Percentiles rank a stretch among this genome's conserved stretches.
These are phyloP conservation scores for Drosophila pallidifrons DNA, from an alignment of 1,140 invertebrate species.

Conservation along the genomic window DNA sequence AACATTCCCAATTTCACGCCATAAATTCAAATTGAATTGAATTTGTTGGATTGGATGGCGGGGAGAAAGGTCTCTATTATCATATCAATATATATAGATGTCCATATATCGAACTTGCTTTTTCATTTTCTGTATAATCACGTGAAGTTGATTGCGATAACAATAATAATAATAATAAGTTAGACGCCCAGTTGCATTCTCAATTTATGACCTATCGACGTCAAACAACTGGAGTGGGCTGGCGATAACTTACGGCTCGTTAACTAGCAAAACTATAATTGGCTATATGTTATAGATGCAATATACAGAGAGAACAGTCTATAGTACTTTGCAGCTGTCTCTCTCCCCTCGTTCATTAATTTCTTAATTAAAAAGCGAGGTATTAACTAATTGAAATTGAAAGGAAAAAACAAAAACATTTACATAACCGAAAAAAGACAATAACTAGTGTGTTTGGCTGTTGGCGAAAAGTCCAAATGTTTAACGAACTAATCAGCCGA, in stretches of 20 bases:
- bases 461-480: constrained; percentile 63
- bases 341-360: not conserved
- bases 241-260: constrained; percentile 2
- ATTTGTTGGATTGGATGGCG: not conserved
- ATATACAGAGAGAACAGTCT: not conserved
- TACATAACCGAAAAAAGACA: constrained; percentile 36
- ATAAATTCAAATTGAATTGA: constrained; percentile 15
- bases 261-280: not conserved
- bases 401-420: constrained; percentile 27
- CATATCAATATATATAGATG: constrained; percentile 11
- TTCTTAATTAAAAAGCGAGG: not conserved
- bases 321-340: not conserved
- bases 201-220: constrained; percentile 17
- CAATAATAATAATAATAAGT: constrained; percentile 30
- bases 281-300: not conserved
- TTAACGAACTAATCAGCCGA: constrained; percentile 63
- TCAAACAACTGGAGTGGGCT: constrained; percentile 6
- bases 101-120: not conserved
- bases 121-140: constrained; percentile 46
- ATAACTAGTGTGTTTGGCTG: constrained; percentile 32
- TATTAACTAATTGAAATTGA: constrained; percentile 23
- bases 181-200: constrained; percentile 66
- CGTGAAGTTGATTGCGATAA: constrained; percentile 66
- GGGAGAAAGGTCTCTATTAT: not conserved
- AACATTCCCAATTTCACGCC: not conserved